Conservation (phyloP, 1,140 invertebrate species). For the Conopomorpha cramerella region DNA sequence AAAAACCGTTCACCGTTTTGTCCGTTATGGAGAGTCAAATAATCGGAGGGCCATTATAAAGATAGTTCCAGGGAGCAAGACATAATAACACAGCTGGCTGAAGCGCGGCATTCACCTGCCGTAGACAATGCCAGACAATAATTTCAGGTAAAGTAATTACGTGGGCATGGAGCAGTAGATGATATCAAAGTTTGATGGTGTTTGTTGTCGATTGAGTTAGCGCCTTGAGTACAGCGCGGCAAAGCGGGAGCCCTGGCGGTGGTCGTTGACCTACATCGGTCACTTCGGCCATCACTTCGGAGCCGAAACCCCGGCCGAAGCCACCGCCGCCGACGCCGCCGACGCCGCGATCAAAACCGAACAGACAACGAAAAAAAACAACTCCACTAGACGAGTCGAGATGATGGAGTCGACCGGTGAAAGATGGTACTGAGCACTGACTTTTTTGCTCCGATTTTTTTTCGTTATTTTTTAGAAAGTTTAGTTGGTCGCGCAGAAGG, state of each 20-base stretch:
- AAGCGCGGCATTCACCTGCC: background rate
- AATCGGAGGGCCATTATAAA: slow-evolving; percentile 8
- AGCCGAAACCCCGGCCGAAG: too few relatives aligned
- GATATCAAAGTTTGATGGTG: too few relatives aligned
- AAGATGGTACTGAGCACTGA: slow-evolving; percentile 48
- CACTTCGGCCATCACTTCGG: too few relatives aligned
- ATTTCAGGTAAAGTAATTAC: background rate
- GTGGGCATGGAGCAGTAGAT: too few relatives aligned
- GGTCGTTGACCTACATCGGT: too few relatives aligned
- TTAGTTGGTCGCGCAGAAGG: slow-evolving; percentile 40
- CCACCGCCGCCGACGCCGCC: too few relatives aligned
- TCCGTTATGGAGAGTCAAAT: slow-evolving; percentile 14
- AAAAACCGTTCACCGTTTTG: slow-evolving; percentile 30
- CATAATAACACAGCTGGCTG: too few relatives aligned
- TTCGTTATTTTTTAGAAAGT: slow-evolving; percentile 57
- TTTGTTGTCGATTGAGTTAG: too few relatives aligned
- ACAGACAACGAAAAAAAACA: slow-evolving; percentile 20
- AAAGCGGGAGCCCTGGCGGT: too few relatives aligned
- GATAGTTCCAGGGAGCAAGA: slow-evolving; percentile 5
- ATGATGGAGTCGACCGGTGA: slow-evolving; percentile 19
- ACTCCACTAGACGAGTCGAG: slow-evolving; percentile 37
- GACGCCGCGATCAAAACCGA: slow-evolving; percentile 14
- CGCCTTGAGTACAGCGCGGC: too few relatives aligned
- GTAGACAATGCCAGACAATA: background rate
- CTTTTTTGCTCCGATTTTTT: slow-evolving; percentile 51